Evolutionary conservation across 2,888 invertebrate genomes (phyloP).

Genomic region (Cyrtodaria siliqua): DNA sequence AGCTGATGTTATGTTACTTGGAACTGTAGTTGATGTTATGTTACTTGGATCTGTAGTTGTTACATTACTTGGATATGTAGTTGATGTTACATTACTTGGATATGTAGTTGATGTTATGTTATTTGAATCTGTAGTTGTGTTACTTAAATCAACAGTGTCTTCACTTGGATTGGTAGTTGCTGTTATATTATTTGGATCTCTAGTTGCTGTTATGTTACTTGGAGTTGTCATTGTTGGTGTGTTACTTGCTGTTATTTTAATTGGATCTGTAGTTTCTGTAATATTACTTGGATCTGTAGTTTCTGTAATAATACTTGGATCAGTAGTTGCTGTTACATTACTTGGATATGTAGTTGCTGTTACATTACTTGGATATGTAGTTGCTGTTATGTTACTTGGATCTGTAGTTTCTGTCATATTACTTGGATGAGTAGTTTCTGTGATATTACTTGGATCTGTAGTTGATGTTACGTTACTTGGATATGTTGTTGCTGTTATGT

Average conservation of each 20-base stretch:
- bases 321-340: background rate
- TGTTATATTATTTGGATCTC: slow-evolving; percentile 1
- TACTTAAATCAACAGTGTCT: background rate
- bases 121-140: background rate
- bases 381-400: background rate
- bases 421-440: too few relatives aligned
- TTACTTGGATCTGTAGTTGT: slow-evolving; percentile 1
- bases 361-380: background rate
- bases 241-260: too few relatives aligned
- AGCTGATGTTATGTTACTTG: slow-evolving; percentile 1
- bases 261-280: too few relatives aligned
- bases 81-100: background rate
- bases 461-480: too few relatives aligned
- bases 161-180: background rate
- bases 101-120: slow-evolving; percentile 1
- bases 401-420: background rate
- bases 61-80: too few relatives aligned
- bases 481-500: background rate
- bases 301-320: background rate
- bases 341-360: background rate
- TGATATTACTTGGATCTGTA: too few relatives aligned
- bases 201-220: background rate
- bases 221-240: background rate
- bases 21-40: background rate
- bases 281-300: background rate